Evolutionary conservation across 2,113 vertebrate genomes (phyloP).

Genomic region (Antidorcas marsupialis): DNA sequence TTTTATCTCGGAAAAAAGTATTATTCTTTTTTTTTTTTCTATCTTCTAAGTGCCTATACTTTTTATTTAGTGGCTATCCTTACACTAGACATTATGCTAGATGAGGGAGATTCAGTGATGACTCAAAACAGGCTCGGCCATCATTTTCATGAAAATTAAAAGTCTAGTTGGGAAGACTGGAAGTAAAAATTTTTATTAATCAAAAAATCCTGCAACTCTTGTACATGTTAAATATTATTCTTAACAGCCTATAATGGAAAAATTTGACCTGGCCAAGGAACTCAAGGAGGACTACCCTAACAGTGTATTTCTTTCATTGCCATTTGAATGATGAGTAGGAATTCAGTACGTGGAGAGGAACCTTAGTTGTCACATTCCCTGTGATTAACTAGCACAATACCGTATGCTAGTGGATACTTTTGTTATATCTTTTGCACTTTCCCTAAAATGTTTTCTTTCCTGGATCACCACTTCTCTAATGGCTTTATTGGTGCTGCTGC

Average conservation of each 20-base stretch:
- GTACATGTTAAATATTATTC: not conserved
- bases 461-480: not conserved
- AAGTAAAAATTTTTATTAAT: not conserved
- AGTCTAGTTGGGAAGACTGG: not conserved
- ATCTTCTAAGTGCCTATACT: not conserved
- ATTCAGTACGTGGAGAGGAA: not conserved
- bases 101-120: not conserved
- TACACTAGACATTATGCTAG: not conserved
- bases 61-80: not conserved
- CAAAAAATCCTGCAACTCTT: not conserved
- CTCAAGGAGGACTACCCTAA: not conserved
- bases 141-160: not conserved
- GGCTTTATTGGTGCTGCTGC: not conserved
- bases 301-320: not conserved
- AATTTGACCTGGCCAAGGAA: not conserved
- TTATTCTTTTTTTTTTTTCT: not conserved
- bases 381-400: not conserved
- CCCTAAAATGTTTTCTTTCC: not conserved
- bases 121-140: not conserved
- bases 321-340: not conserved
- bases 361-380: not conserved
- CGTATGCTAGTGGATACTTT: not conserved
- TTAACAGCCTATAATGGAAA: not conserved
- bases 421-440: not conserved
- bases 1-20: not conserved